Evolutionary conservation across 2,888 invertebrate species (phyloP).

Genomic region (Pristionchus arcanus): DNA sequence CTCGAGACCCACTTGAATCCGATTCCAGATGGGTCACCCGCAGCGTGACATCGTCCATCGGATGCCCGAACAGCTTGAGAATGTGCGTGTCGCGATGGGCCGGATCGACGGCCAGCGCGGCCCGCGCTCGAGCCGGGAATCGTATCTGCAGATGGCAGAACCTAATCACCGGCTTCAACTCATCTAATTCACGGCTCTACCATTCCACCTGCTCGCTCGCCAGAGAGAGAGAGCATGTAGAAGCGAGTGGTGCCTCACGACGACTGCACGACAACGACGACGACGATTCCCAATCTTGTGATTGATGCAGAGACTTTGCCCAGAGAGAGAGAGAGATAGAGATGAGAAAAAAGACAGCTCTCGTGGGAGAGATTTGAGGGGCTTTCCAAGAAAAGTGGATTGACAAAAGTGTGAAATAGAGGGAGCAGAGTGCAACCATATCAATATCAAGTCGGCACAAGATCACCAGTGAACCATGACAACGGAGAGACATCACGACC

Average conservation of each 20-base stretch:
- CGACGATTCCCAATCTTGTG: background rate
- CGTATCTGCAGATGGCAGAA: background rate
- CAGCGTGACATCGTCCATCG: conserved; percentile 67
- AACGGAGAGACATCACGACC: background rate
- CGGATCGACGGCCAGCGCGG: background rate
- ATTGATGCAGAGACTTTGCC: background rate
- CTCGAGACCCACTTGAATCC: background rate
- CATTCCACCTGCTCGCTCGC: background rate
- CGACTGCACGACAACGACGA: background rate
- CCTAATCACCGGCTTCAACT: background rate
- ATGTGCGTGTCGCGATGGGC: conserved; percentile 58
- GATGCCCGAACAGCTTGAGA: conserved; percentile 69
- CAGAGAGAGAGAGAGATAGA: background rate
- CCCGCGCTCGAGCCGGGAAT: background rate
- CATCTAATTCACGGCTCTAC: background rate
- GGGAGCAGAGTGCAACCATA: background rate
- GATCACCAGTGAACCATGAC: conserved; percentile 4
- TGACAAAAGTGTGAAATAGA: background rate
- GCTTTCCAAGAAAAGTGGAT: background rate
- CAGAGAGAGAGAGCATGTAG: background rate
- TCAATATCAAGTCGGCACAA: background rate
- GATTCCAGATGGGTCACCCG: conserved; percentile 57
- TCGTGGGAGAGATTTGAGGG: background rate
- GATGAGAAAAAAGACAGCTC: background rate
- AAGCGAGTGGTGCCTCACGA: background rate